Percentiles rank a stretch among this genome's conserved stretches.
phyloP scores from a whole-genome alignment of 2,113 vertebrate genomes.

The Suncus etruscus region DNA sequence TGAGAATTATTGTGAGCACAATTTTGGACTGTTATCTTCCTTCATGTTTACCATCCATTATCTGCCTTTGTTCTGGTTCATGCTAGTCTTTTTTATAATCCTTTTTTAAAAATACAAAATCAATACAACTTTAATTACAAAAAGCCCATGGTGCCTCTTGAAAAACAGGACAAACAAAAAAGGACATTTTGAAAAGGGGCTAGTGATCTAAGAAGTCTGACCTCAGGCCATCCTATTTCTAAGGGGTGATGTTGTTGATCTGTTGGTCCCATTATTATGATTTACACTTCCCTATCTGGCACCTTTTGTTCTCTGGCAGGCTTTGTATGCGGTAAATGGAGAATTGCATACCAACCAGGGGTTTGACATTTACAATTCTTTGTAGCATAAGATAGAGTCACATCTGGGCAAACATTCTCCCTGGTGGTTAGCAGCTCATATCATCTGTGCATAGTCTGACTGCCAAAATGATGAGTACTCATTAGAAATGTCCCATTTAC shows the following conservation, averaged over 20 bases:
- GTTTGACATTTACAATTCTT: conserved; percentile 74
- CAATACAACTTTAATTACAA: conserved; percentile 76
- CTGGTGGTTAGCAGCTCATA: conserved; percentile 70
- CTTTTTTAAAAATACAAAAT: conserved; percentile 84
- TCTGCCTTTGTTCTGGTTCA: conserved; percentile 77
- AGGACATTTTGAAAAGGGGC: conserved; percentile 73
- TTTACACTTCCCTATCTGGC: conserved; percentile 63
- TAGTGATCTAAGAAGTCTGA: conserved; percentile 59
- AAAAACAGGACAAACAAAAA: conserved; percentile 77
- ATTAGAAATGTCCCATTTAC: conserved; percentile 71
- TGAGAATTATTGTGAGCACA: conserved; percentile 49
- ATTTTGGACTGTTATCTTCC: conserved; percentile 70
- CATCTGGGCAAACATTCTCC: conserved; percentile 73
- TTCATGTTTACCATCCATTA: conserved; percentile 77
- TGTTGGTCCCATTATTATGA: conserved; percentile 68
- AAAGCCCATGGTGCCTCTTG: conserved; percentile 57
- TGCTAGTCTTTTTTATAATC: conserved; percentile 77
- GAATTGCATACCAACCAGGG: conserved; percentile 63
- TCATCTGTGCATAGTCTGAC: conserved; percentile 72
- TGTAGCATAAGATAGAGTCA: conserved; percentile 77
- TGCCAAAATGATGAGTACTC: conserved; percentile 66
- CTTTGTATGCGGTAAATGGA: conserved; percentile 75
- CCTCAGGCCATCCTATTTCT: conserved; percentile 67
- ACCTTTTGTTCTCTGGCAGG: conserved; percentile 76
- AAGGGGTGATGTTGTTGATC: conserved; percentile 58